These are phyloP conservation scores for Asobara japonica DNA, from an alignment of 1,140 invertebrate genomes.

Conservation along the genomic window DNA sequence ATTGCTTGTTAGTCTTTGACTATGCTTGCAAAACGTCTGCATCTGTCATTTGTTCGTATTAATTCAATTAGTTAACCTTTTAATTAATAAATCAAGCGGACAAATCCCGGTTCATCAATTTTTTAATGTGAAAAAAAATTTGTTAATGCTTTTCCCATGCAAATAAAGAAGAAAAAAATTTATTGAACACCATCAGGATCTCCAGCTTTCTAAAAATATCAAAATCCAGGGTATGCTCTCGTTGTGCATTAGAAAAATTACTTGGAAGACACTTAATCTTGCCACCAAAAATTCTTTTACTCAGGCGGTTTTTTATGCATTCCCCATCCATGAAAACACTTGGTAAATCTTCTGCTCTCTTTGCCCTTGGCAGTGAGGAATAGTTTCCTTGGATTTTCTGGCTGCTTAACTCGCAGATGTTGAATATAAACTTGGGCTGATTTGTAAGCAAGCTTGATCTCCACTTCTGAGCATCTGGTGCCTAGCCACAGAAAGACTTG, in stretches of 20 bases:
- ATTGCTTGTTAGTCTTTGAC: neutral
- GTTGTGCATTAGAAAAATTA: neutral
- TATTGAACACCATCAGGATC: neutral
- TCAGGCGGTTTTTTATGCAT: slow-evolving; percentile 78
- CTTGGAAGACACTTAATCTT: neutral
- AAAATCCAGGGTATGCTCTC: neutral
- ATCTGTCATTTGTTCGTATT: neutral
- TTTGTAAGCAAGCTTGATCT: slow-evolving; percentile 98
- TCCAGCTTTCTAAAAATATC: no score
- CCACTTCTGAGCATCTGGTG: slow-evolving; percentile 95
- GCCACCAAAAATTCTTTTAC: slow-evolving; percentile 55
- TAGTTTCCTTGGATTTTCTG: slow-evolving; percentile 89
- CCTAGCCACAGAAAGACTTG: slow-evolving; percentile 99
- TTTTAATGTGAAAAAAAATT: no score
- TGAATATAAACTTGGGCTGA: slow-evolving; percentile 99
- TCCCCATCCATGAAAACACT: slow-evolving; percentile 99
- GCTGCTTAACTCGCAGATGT: slow-evolving; percentile 95
- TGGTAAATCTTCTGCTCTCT: slow-evolving; percentile 93
- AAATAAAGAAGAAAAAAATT: neutral
- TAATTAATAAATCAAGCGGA: neutral
- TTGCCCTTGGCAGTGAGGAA: slow-evolving; percentile 97
- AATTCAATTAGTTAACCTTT: neutral
- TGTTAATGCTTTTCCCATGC: no score
- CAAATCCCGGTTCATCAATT: no score
- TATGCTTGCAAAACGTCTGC: neutral